Conservation (phyloP, 2,797 vertebrate genomes). For the Urosaurus nigricauda region DNA sequence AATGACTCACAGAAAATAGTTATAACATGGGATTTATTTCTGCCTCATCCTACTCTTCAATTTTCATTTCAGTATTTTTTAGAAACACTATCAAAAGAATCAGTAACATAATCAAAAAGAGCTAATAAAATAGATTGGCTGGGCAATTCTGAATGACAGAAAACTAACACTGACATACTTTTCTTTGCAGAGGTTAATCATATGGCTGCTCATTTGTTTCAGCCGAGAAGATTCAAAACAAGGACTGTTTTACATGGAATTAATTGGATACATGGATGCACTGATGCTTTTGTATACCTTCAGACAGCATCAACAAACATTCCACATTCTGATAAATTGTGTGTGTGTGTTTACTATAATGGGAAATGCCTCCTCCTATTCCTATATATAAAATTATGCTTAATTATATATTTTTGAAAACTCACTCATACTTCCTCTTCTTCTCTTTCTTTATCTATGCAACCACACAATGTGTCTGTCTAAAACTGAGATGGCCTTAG, state of each 20-base stretch:
- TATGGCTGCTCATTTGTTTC: conserved; percentile 29
- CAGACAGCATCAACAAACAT: neutral
- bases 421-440: neutral
- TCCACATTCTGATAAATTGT: conserved; percentile 30
- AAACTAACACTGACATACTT: neutral
- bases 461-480: neutral
- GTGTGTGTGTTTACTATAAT: neutral
- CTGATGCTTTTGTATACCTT: neutral
- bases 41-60: neutral
- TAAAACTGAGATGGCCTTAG: neutral
- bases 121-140: neutral
- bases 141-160: conserved; percentile 7
- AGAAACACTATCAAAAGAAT: neutral
- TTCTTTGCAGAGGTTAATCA: neutral
- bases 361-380: neutral
- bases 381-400: neutral
- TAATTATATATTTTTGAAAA: conserved; percentile 46
- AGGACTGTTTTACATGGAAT: conserved; percentile 7
- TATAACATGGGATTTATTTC: conserved; percentile 3
- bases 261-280: neutral
- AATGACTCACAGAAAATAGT: conserved; percentile 4
- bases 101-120: conserved; percentile 8
- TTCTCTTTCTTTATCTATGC: no score
- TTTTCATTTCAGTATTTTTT: conserved; percentile 13
- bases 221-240: conserved; percentile 14